Evolutionary conservation across 2,888 invertebrate genomes (phyloP), one percentile per base, ranked within the genome.

Genomic region (Idaea dimidiata): DNA sequence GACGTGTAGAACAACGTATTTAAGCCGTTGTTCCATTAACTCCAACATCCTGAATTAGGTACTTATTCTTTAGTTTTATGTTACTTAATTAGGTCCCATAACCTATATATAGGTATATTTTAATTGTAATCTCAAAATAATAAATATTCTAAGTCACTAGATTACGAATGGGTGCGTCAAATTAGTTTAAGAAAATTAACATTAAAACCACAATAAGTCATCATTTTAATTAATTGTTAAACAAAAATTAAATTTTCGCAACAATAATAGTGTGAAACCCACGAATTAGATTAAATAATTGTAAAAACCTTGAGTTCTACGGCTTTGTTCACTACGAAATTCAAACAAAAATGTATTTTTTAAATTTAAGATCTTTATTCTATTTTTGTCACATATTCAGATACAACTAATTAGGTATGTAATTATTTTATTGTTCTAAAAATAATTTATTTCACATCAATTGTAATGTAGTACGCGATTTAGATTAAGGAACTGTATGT

Each of bases 271-370:
- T 66, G 62, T 69, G 59, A 61, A 59, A 61, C 68, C 62, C 71
- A 72, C 69, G 67, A 73, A 68, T 63, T 66, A 65, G 65, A 69
- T 72, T 72, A 72, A 67, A 72, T 68, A 58, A 72, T 69, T 72
- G 74, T 67, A 66, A 70, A 73, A 68, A 72, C 68, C 75, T 75
- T 77, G 72, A 72, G 70, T 65, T 63, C 55, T 62, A 61, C 66
- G 65, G 3, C 33, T 33, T 10, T 10, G 43, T 43, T 10, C 57
- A 64, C 60, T 59, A 59, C 55, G 62, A 56, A 71, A 67, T 71
- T 62, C 64, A 71, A 65, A 67, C 66, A 62, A 62, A 66, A 64
- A 59, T 24, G n/a, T 56, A 43, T 59, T 66, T 68, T 24, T 24
- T 24, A 24, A n/a, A n/a, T n/a, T n/a, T n/a, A n/a, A n/a, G n/a